Conservation (phyloP, 2,797 vertebrate genomes). For the Cryptoprocta ferox region DNA sequence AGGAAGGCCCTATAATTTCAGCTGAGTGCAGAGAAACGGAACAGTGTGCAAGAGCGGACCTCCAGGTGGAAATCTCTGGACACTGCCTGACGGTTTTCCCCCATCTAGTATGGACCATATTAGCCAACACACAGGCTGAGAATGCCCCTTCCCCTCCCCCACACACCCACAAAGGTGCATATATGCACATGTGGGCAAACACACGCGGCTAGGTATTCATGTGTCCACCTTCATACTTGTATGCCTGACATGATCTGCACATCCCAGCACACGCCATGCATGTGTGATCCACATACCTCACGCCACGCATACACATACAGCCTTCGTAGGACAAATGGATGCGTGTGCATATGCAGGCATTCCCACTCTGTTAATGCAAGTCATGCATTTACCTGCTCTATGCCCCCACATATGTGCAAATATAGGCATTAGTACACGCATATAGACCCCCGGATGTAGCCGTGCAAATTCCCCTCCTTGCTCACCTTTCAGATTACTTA, state of each 20-base stretch:
- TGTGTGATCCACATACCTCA: background rate
- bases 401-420: background rate
- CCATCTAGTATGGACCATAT: background rate
- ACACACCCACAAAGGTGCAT: too few species aligned
- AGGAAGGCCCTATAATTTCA: background rate
- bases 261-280: background rate
- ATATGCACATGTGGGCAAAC: background rate
- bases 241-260: background rate
- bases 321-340: background rate
- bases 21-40: background rate
- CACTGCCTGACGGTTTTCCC: background rate
- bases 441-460: background rate
- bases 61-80: background rate
- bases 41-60: background rate
- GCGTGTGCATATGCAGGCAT: fast-evolving
- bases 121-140: background rate
- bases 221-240: too few species aligned
- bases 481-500: background rate
- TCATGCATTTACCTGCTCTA: background rate
- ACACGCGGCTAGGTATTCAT: background rate
- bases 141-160: background rate
- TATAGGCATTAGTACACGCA: background rate
- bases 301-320: too few species aligned
- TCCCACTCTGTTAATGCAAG: background rate
- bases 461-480: background rate